Percentiles rank a stretch among this genome's conserved stretches.
Evolutionary conservation across 2,113 vertebrate species (phyloP).

Genomic region (Furnarius figulus): DNA sequence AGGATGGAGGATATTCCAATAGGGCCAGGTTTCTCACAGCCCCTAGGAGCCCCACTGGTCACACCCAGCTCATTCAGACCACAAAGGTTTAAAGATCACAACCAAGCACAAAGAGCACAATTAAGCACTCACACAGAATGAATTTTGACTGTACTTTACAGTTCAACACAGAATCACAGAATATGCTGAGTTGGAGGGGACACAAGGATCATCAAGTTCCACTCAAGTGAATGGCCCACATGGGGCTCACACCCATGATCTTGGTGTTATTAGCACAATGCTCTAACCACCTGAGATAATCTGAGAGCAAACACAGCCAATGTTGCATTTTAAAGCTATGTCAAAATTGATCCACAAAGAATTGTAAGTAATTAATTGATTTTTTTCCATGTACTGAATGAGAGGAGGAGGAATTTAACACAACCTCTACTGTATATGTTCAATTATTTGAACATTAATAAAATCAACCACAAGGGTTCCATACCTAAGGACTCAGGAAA

Average conservation of each 20-base stretch:
- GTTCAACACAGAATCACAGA: background rate
- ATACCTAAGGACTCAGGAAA: background rate
- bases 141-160: background rate
- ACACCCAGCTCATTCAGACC: background rate
- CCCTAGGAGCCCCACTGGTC: background rate
- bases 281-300: background rate
- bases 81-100: background rate
- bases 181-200: background rate
- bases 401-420: background rate
- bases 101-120: background rate
- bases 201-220: background rate
- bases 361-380: background rate
- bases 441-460: conserved; percentile 34
- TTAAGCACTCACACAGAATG: too few relatives aligned
- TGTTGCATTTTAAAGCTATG: background rate
- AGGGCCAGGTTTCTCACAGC: background rate
- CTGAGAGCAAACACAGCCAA: background rate
- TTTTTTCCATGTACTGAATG: background rate
- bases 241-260: background rate
- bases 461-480: background rate
- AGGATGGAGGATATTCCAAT: background rate
- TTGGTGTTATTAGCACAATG: accelerated
- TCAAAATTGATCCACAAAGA: conserved; percentile 9
- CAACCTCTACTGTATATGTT: background rate
- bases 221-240: background rate